These are phyloP conservation scores for Microtus oregoni DNA, from an alignment of 2,113 vertebrate species.

Conservation along the genomic window DNA sequence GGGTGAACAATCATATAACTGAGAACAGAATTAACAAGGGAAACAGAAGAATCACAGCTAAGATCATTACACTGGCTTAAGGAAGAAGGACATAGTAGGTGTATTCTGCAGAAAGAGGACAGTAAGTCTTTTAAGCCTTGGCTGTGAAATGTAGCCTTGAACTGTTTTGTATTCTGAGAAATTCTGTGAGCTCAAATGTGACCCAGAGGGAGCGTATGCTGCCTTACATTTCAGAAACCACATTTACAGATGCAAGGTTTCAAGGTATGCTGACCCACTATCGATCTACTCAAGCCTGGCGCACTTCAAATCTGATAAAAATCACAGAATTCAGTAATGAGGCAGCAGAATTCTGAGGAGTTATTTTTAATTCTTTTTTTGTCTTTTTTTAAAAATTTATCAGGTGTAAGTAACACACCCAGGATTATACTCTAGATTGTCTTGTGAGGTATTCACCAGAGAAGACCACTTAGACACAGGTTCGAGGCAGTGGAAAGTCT, in stretches of 20 bases:
- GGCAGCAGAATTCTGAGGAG: background rate
- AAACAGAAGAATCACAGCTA: background rate
- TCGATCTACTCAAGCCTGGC: background rate
- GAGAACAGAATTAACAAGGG: background rate
- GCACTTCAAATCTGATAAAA: background rate
- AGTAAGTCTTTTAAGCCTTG: background rate
- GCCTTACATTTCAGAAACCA: background rate
- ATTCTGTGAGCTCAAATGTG: background rate
- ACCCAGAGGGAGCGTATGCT: background rate
- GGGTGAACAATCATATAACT: background rate
- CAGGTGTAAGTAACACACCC: background rate
- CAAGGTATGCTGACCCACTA: background rate
- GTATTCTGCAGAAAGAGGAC: background rate
- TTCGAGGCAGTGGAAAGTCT: background rate
- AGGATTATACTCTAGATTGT: background rate
- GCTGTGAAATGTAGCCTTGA: background rate
- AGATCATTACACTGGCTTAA: background rate
- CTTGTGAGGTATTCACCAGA: background rate
- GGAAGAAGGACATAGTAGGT: background rate
- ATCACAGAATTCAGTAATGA: background rate
- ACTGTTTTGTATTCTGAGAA: background rate
- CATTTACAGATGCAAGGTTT: background rate
- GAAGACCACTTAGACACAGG: background rate
- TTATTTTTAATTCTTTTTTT: background rate
- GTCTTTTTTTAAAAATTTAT: background rate